Base-by-base conservation (phyloP, 2,797 vertebrate genomes). In the Chaetophractus vellerosus region DNA sequence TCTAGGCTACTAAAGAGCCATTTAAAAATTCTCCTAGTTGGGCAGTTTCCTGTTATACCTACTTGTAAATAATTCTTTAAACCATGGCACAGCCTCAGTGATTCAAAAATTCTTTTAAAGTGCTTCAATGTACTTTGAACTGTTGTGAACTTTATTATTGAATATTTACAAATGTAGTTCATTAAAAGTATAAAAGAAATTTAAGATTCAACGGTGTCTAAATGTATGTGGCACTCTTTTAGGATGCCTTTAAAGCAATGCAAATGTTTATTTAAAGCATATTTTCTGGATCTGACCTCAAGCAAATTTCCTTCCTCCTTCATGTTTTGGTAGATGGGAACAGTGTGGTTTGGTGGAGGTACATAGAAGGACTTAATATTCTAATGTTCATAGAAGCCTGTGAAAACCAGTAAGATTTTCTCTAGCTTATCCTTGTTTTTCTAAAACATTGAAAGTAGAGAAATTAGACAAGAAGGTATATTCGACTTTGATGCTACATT, bases 391-490 rank as follows among this genome's bases (percentile, higher is more conserved):
- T 16, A 38, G 21, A 38, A 24, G 6, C 69, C 55, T 76, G 2
- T 48, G 80, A 90, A 68, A 91, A 21, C 33, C 0, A 92, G n/a
- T 15, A 52, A 19, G 1, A 8, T 36, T 61, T 66, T 83, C n/a
- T 79, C 72, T 64, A 76, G 23, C 6, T 91, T 94, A 57, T 57
- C 5, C 9, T 50, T 52, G 5, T 74, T 90, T 72, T 93, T 75
- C 45, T 45, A 71, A 82, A 59, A 50, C 24, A 52, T 90, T 95
- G 38, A 61, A 95, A 41, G 36, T 75, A 84, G 41, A 72, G 6
- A 96, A 86, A 93, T 93, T 96, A 97, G 94, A 95, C 84, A 97
- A 91, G 71, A 92, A 96, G 89, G 87, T 94, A 94, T 78, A 85
- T 96, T 88, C 92, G 9, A 80, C 61, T 96, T 87, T 1, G 59